Evolutionary conservation across 1,140 invertebrate genomes (phyloP), one percentile per base, ranked within the genome.

Genomic region (Drosophila burlai): DNA sequence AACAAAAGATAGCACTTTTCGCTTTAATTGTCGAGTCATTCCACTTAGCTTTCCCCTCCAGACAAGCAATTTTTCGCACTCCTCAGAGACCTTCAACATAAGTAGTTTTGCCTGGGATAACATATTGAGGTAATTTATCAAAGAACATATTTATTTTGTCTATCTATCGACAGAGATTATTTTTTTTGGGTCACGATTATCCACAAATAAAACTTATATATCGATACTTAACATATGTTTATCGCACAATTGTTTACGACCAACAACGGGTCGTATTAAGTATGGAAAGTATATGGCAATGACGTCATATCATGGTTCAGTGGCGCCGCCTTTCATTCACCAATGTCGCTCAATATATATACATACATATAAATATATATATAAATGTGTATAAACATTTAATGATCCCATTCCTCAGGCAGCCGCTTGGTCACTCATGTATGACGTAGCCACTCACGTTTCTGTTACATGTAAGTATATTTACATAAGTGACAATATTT

Each of bases 401-500:
- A 46, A 71, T 71, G 63, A 71, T 11, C 38, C 66, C 42, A 21
- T 31, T 16, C 36, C 43, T 26, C 15, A 24, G 9, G 21, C 63
- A 34, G 10, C 4, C 4, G 6, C 38, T 21, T 40, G 45, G 29
- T 40, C 46, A 74, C n/a, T 61, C 64, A 76, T 40, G 59, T 65
- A 49, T 83, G 79, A 74, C 60, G 74, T 76, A 62, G 36, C 24
- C 68, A 61, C 47, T 55, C 60, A 50, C 69, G 62, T 55, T 71
- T 43, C 10, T 31, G 54, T 55, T 67, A 42, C 61, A 50, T 76
- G 65, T 58, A 83, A 81, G 81, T 84, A 45, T 73, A 71, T 81
- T 84, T 72, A 90, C 78, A 69, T 67, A 67, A 78, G 83, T 67
- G 85, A 90, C 85, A 79, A 66, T 89, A 90, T 89, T 89, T 90